Evolutionary conservation across 2,797 vertebrate species (phyloP).

Genomic region (Enteromius treurensis): DNA sequence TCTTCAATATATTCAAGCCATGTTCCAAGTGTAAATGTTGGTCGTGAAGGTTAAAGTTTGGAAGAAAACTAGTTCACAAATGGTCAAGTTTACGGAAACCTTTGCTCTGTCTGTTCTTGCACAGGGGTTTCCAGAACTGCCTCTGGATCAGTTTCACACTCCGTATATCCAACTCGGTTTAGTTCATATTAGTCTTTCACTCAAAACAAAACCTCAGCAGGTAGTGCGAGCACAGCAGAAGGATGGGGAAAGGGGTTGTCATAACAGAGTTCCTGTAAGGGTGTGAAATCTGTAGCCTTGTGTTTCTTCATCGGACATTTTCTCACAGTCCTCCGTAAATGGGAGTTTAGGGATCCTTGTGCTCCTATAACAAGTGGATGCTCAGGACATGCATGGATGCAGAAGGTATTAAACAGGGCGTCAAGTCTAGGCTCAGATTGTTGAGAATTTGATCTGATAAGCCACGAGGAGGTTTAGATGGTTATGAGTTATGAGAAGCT

Average conservation of each 20-base stretch:
- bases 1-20: not conserved
- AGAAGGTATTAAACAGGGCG: not conserved
- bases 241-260: not conserved
- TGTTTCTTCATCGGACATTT: constrained; percentile 47
- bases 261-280: constrained; percentile 40
- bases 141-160: not conserved
- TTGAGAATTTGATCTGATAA: not conserved
- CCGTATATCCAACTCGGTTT: not conserved
- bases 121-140: not conserved
- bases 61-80: not conserved
- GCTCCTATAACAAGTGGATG: not conserved
- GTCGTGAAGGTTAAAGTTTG: not conserved
- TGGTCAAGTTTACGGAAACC: not conserved
- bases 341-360: not conserved
- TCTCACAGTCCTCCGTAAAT: constrained; percentile 40
- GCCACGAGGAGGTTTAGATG: not conserved
- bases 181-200: not conserved
- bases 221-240: not conserved
- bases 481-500: not conserved
- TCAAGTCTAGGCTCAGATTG: not conserved
- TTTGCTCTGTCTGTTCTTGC: not conserved
- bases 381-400: not conserved
- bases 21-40: not conserved
- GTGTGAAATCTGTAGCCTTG: constrained; percentile 58
- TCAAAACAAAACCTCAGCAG: constrained; percentile 13